These are phyloP conservation scores for Acromyrmex echinatior DNA, from an alignment of 1,140 invertebrate genomes.

Conservation along the genomic window DNA sequence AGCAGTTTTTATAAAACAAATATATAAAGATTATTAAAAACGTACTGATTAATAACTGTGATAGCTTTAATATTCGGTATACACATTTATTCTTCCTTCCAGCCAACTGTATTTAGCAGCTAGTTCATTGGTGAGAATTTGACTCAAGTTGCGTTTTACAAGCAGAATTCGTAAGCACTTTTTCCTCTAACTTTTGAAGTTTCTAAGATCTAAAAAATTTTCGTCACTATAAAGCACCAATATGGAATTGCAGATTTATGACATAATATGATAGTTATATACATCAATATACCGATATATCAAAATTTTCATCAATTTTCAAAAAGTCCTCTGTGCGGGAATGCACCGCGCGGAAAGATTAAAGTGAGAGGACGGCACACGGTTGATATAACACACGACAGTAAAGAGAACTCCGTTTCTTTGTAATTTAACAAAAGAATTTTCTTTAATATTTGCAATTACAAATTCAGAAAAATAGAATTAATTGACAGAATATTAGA, in stretches of 20 bases:
- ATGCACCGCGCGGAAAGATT: too few species aligned
- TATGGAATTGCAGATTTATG: not conserved
- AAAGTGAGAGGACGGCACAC: too few species aligned
- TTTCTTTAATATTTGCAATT: too few species aligned
- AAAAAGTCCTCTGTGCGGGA: not conserved
- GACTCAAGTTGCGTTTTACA: not conserved
- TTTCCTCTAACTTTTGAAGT: conserved; percentile 3
- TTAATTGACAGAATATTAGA: too few species aligned
- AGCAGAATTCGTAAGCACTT: not conserved
- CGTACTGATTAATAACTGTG: conserved; percentile 25
- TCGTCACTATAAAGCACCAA: not conserved
- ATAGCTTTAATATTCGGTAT: conserved; percentile 20
- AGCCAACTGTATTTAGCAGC: conserved; percentile 26
- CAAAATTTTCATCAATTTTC: conserved; percentile 16
- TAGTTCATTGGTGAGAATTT: conserved; percentile 7
- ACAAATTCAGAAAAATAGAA: too few species aligned
- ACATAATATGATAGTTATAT: not conserved
- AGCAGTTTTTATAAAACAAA: not conserved
- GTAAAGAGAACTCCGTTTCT: too few species aligned
- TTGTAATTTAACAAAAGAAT: too few species aligned
- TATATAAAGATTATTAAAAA: conserved; percentile 9
- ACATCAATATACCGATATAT: not conserved
- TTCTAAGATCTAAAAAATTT: conserved; percentile 5
- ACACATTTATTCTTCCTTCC: conserved; percentile 17
- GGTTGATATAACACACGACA: too few species aligned